Base-by-base conservation (phyloP, 2,888 invertebrate genomes). In the Cynaeus angustus region DNA sequence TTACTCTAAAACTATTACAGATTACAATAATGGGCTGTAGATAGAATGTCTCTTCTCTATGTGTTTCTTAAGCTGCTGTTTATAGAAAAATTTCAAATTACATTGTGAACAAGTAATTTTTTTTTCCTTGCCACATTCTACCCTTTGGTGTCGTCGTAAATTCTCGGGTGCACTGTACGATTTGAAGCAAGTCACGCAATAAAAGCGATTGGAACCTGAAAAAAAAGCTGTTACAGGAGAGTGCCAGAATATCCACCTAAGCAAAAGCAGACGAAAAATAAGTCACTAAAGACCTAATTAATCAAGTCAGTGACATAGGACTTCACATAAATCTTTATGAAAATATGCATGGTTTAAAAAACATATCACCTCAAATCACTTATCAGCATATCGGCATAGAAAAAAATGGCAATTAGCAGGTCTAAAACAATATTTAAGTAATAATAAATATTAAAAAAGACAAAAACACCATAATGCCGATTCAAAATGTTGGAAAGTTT, bases 61-160 rank as follows among this genome's bases (percentile, higher is more conserved):
- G 37, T 72, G 72, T 21, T 43, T 43, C 5, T 62, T 58, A 33
- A 72, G 52, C 41, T 70, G 62, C 30, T 70, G 66, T 45, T 75
- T 75, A 55, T 74, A 72, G 71, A 72, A 73, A 50, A 73, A 74
- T 26, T 46, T 70, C 41, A 66, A 66, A 37, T 28, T 10, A 50
- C 75, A 75, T n/a, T 71, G 14, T 9, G 38, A 28, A 21, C 74
- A 75, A 26, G 56, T 53, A 28, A 73, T 71, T 16, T 65, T 72
- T 8, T 72, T 72, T 30, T 68, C 69, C 59, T 72, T 71, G 8
- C 75, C 75, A 41, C 75, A 75, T 62, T 75, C 73, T 1, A 72
- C 66, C 50, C 70, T 70, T 10, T 70, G 56, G 14, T 74, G 74
- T 8, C 62, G 70, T 91, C 88, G 82, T 88, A 85, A 76, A 91